Base-by-base conservation (phyloP, 2,113 vertebrate genomes). In the Ursus arctos region DNA sequence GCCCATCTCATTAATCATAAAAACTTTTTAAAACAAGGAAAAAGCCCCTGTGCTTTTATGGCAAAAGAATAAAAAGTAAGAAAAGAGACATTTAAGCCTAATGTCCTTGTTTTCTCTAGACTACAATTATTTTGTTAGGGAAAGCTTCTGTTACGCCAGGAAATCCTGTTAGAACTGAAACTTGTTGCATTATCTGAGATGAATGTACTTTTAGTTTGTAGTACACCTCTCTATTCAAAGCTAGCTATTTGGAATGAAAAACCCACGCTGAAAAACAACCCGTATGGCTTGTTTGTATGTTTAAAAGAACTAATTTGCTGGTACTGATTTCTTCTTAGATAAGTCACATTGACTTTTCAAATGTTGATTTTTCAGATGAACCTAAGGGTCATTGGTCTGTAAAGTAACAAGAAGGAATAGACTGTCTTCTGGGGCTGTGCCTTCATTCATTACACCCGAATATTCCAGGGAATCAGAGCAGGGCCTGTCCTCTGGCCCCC, bases 121-220 rank as follows among this genome's bases (percentile, higher is more conserved):
- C 10, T 55, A 59, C 9, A 72, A 16, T 91, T 80, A 87, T 63
- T 91, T 95, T 87, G 31, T 91, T 88, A 28, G n/a, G 18, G 65
- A 94, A 92, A 53, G 21, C 57, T 43, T 94, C 51, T 67, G 26
- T 61, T 88, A 59, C 91, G 82, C 55, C 72, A 93, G 61, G 61
- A 95, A 95, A 93, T 88, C 61, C 72, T 95, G 43, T 89, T 74
- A 95, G 49, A 95, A 93, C 22, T 93, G 77, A 95, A 80, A 91
- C 28, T 72, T 72, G n/a, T 67, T 77, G 51, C 40, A 88, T 92
- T 88, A 89, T 72, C 61, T 77, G 71, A 97, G 83, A 76, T 89
- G 72, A 88, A 65, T 49, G n/a, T 36, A 22, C 51, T 74, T 57
- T 53, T 72, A 71, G 33, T 72, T 72, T 88, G 40, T 57, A 81